Conservation (phyloP, 2,888 invertebrate genomes). For the Ryuthela nishihirai region DNA sequence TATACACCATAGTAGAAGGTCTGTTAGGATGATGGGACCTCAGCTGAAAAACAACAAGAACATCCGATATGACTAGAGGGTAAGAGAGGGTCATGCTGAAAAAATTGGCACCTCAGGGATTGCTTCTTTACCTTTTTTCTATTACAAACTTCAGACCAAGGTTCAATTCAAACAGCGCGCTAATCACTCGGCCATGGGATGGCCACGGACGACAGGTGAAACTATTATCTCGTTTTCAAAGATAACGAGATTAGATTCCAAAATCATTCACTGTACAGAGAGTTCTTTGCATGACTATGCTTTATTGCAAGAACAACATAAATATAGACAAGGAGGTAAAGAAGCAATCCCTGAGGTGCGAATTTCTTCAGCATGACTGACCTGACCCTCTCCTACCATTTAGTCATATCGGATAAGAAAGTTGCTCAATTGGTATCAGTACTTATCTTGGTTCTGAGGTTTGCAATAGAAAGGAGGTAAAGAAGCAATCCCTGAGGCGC, state of each 20-base stretch:
- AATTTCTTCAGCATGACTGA: conserved; percentile 63
- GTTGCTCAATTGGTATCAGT: too few relatives aligned
- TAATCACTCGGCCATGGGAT: too few relatives aligned
- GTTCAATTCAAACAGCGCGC: conserved; percentile 19
- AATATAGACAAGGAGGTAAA: conserved; percentile 72
- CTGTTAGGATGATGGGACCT: too few relatives aligned
- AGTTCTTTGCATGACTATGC: too few relatives aligned
- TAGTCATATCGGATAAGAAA: too few relatives aligned
- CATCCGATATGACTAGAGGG: too few relatives aligned
- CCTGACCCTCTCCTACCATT: too few relatives aligned
- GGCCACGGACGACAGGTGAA: conserved; percentile 6
- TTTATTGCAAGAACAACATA: too few relatives aligned
- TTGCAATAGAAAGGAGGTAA: conserved; percentile 74
- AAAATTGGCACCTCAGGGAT: conserved; percentile 63
- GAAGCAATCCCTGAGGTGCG: conserved; percentile 67
- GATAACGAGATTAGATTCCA: too few relatives aligned
- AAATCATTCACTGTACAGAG: too few relatives aligned
- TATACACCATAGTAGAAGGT: too few relatives aligned
- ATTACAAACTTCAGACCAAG: conserved; percentile 62
- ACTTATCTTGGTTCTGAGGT: conserved; percentile 53
- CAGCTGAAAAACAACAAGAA: too few relatives aligned
- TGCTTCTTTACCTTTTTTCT: conserved; percentile 70
- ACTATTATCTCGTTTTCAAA: conserved; percentile 46
- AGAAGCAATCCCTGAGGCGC: conserved; percentile 66
- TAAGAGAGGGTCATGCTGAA: conserved; percentile 69